A percentile compares a stretch with the other conserved stretches of the same genome.
Evolutionary conservation across 2,113 vertebrate species (phyloP).

Genomic region (Istiophorus platypterus): DNA sequence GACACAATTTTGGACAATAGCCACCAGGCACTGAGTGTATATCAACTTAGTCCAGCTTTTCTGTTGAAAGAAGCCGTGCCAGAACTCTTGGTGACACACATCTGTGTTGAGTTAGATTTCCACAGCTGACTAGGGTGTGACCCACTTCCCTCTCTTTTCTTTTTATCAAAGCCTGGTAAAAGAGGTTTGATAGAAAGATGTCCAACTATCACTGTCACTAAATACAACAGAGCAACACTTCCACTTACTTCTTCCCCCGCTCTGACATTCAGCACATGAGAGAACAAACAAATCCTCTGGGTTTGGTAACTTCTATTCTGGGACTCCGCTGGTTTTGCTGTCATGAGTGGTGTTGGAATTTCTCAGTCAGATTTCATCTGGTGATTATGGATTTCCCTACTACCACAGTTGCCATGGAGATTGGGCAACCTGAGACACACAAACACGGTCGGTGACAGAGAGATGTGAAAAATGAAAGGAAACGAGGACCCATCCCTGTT

Average conservation of each 20-base stretch:
- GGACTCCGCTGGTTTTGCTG: slow-evolving; percentile 37
- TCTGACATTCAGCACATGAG: not conserved
- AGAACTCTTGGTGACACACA: slow-evolving; percentile 79
- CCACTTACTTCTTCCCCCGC: not conserved
- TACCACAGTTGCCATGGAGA: slow-evolving; percentile 69
- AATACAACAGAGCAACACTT: slow-evolving; percentile 21
- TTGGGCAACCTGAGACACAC: slow-evolving; percentile 44
- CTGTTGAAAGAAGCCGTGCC: slow-evolving; percentile 67
- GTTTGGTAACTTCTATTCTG: slow-evolving; percentile 54
- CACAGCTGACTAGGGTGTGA: slow-evolving; percentile 72
- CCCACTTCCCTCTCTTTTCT: slow-evolving; percentile 55
- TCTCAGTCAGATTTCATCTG: slow-evolving; percentile 60
- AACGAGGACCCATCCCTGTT: slow-evolving; percentile 66
- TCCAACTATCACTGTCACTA: slow-evolving; percentile 30
- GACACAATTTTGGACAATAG: slow-evolving; percentile 64
- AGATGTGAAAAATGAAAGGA: slow-evolving; percentile 64
- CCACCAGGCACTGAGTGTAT: slow-evolving; percentile 70
- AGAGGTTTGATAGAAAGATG: slow-evolving; percentile 31
- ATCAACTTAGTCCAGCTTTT: slow-evolving; percentile 66
- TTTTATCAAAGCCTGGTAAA: slow-evolving; percentile 40
- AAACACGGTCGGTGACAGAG: slow-evolving; percentile 55
- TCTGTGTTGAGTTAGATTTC: slow-evolving; percentile 77
- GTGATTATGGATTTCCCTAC: slow-evolving; percentile 70
- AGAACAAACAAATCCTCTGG: slow-evolving; percentile 15
- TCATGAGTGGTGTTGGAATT: slow-evolving; percentile 44